phyloP scores from a whole-genome alignment of 2,888 invertebrate species.

The Chorisops tibialis region DNA sequence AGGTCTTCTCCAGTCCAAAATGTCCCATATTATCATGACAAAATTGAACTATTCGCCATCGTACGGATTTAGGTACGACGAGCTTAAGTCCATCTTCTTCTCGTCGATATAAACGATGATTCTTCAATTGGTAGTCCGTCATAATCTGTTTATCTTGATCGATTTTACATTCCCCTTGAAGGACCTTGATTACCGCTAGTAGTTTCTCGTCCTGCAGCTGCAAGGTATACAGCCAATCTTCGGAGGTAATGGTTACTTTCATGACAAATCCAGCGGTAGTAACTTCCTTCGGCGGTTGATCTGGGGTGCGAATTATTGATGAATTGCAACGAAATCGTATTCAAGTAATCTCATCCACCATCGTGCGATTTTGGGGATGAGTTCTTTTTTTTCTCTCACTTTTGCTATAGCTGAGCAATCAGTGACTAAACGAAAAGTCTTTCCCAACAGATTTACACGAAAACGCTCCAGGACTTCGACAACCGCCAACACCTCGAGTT shows the following conservation, averaged over 20 bases:
- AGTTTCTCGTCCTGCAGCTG: constrained; percentile 31
- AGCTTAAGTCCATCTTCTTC: constrained; percentile 14
- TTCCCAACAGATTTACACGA: constrained; percentile 34
- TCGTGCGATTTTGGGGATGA: constrained; percentile 33
- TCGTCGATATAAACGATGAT: constrained; percentile 30
- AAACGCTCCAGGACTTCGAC: constrained; percentile 33
- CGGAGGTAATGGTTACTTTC: constrained; percentile 20
- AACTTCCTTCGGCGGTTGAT: constrained; percentile 17
- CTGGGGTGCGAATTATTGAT: constrained; percentile 31
- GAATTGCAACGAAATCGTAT: constrained; percentile 33
- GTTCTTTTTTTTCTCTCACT: constrained; percentile 10
- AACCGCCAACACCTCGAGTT: constrained; percentile 23
- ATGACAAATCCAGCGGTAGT: constrained; percentile 16
- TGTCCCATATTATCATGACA: constrained; percentile 37
- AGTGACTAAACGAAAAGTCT: constrained; percentile 28
- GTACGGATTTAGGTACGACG: constrained; percentile 31
- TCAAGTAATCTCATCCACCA: constrained; percentile 36
- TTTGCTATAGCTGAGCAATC: constrained; percentile 7
- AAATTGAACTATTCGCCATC: constrained; percentile 33
- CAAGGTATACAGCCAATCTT: constrained; percentile 35
- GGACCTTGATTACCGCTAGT: constrained; percentile 23
- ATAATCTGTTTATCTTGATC: constrained; percentile 28
- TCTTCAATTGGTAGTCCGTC: constrained; percentile 26
- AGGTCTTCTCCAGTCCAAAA: too few species aligned
- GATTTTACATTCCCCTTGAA: constrained; percentile 13